These are phyloP conservation scores for Mayetiola destructor DNA, from an alignment of 2,888 invertebrate genomes.

Conservation along the genomic window DNA sequence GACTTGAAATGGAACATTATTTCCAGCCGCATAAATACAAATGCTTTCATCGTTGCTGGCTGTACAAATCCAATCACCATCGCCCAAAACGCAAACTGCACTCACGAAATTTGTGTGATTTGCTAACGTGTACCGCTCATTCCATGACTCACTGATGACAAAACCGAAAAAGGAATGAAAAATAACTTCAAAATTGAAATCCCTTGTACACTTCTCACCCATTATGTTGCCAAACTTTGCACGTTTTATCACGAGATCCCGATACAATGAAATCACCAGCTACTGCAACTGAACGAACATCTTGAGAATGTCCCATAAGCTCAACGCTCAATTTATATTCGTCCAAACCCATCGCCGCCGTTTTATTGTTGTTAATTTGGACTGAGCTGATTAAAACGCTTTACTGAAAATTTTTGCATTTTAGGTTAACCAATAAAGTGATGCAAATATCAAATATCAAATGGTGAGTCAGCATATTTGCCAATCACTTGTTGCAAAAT, in stretches of 20 bases:
- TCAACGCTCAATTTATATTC: conserved; percentile 67
- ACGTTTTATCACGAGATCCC: conserved; percentile 76
- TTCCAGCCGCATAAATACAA: conserved; percentile 58
- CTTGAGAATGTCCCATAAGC: conserved; percentile 65
- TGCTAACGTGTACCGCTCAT: conserved; percentile 50
- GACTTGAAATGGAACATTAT: conserved; percentile 49
- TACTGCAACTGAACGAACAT: conserved; percentile 63
- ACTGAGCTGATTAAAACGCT: too few species aligned
- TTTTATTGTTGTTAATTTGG: too few species aligned
- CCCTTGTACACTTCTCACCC: conserved; percentile 41
- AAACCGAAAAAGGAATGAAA: conserved; percentile 17
- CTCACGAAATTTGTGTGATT: conserved; percentile 81
- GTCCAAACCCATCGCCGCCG: conserved; percentile 27
- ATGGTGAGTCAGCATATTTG: too few species aligned
- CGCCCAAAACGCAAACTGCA: conserved; percentile 59
- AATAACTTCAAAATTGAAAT: conserved; percentile 1
- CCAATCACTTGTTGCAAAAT: too few species aligned
- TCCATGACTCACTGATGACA: conserved; percentile 46
- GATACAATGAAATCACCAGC: conserved; percentile 64
- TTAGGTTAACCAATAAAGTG: too few species aligned
- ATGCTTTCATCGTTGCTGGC: conserved; percentile 82
- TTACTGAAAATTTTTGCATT: too few species aligned
- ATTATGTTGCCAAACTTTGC: conserved; percentile 71
- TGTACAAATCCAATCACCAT: conserved; percentile 65
- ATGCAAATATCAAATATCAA: too few species aligned